A percentile compares a stretch with the other conserved stretches of the same genome.
Evolutionary conservation across 2,888 invertebrate species (phyloP).

Genomic region (Plutella xylostella): DNA sequence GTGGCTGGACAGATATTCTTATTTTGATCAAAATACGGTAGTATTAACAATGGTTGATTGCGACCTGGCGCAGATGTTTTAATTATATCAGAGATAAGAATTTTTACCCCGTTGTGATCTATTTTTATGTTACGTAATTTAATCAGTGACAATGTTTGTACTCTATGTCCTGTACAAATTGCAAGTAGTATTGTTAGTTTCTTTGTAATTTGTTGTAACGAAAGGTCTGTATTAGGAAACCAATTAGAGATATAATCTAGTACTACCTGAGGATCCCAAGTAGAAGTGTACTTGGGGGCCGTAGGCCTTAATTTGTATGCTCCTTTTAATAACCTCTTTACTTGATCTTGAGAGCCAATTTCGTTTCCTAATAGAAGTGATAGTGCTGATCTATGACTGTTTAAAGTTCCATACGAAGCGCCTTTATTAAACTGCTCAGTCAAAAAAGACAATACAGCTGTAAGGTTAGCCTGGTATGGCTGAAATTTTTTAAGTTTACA

Average conservation of each 20-base stretch:
- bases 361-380: not conserved
- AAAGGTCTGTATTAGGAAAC: not conserved
- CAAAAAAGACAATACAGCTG: too few species aligned
- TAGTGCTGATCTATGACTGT: not conserved
- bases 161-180: not conserved
- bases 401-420: not conserved
- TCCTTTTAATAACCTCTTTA: not conserved
- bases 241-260: not conserved
- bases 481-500: too few species aligned
- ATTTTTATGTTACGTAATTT: not conserved
- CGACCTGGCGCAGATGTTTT: not conserved
- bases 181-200: not conserved
- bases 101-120: not conserved
- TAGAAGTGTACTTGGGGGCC: not conserved
- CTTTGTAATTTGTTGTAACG: not conserved
- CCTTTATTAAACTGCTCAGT: not conserved
- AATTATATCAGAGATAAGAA: not conserved
- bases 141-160: not conserved
- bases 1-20: too few species aligned
- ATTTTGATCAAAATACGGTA: too few species aligned
- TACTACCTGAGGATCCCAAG: not conserved
- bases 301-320: not conserved
- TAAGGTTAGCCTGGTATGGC: too few species aligned
- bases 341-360: not conserved
- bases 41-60: not conserved